Evolutionary conservation across 2,888 invertebrate genomes (phyloP).

Genomic region (Pristionchus arcanus): DNA sequence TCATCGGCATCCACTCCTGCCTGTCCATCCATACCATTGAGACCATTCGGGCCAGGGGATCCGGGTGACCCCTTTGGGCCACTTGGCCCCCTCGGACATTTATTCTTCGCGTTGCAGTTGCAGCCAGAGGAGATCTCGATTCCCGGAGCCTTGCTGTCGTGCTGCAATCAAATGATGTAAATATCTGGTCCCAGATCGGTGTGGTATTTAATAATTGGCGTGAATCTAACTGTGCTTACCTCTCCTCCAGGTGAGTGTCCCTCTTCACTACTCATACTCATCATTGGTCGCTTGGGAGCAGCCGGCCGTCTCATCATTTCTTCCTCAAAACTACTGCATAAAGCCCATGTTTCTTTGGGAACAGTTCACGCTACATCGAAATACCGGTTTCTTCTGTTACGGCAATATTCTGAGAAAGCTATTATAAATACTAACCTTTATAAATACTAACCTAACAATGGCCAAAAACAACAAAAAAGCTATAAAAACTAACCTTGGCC

Average conservation of each 20-base stretch:
- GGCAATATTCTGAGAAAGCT: too few relatives aligned
- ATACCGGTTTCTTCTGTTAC: neutral
- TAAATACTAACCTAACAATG: too few relatives aligned
- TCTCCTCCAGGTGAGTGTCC: slow-evolving; percentile 18
- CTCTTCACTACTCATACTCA: neutral
- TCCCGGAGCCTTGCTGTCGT: slow-evolving; percentile 38
- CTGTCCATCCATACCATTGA: slow-evolving; percentile 24
- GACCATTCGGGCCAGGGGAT: slow-evolving; percentile 39
- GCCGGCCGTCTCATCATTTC: slow-evolving; percentile 21
- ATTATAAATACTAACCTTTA: too few relatives aligned
- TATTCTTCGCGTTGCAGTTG: slow-evolving; percentile 45
- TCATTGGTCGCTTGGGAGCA: neutral
- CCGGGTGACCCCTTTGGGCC: slow-evolving; percentile 48
- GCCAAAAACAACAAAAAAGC: too few relatives aligned
- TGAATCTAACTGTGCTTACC: neutral
- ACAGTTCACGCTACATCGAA: too few relatives aligned
- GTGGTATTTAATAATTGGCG: neutral
- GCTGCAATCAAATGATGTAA: slow-evolving; percentile 3
- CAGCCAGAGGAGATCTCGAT: neutral
- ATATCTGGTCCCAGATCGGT: neutral
- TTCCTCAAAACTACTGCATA: neutral
- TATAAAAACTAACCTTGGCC: too few relatives aligned
- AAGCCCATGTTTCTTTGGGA: neutral
- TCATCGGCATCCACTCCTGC: slow-evolving; percentile 40
- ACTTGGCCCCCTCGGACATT: neutral